Conservation (phyloP, 1,140 invertebrate species). For the Saxidomus purpurata region DNA sequence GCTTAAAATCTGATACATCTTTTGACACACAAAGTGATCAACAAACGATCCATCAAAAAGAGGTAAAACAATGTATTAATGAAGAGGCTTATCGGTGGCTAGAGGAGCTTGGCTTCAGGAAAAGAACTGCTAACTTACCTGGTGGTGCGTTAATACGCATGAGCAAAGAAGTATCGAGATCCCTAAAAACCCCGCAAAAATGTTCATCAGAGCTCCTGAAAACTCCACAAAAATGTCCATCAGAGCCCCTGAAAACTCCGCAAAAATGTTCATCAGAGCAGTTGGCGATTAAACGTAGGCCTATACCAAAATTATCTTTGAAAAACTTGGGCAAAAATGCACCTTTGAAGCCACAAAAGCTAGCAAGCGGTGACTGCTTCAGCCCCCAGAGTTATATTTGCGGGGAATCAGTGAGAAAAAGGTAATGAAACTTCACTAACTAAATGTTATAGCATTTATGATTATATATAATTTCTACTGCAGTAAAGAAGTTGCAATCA, state of each 20-base stretch:
- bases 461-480: too few species aligned
- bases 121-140: not conserved
- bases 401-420: constrained; percentile 7
- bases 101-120: constrained; percentile 48
- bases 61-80: not conserved
- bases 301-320: not conserved
- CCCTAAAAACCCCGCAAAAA: not conserved
- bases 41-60: not conserved
- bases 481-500: too few species aligned
- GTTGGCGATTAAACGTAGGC: too few species aligned
- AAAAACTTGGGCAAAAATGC: not conserved
- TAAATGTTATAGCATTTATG: too few species aligned
- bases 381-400: not conserved
- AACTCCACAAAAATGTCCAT: too few species aligned
- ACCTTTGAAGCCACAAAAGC: not conserved
- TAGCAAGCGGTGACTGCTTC: not conserved
- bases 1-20: not conserved
- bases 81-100: constrained; percentile 23
- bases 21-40: not conserved
- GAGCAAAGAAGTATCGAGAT: not conserved
- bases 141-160: constrained; percentile 2
- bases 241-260: too few species aligned
- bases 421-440: constrained; percentile 13
- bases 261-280: too few species aligned
- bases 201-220: not conserved